Base-by-base conservation (phyloP, 2,113 vertebrate species). In the Anarhynchus alexandrinus region DNA sequence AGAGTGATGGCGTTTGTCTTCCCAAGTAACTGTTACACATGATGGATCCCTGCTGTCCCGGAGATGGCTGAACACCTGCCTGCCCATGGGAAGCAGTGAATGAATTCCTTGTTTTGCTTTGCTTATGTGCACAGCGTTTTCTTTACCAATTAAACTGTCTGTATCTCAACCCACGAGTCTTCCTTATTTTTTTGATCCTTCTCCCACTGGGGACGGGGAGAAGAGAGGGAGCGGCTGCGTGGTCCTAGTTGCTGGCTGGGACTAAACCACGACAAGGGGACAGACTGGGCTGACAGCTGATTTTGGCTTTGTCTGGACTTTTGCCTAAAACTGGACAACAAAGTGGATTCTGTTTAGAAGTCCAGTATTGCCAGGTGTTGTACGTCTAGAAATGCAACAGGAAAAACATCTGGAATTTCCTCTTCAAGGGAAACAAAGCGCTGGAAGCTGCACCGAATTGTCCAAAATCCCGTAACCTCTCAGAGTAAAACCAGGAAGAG, bases 321-420 rank as follows among this genome's bases (percentile, higher is more conserved):
- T 69, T 93, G 52, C 57, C 42, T 74, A 69, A 87, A 82, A 51
- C 32, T 67, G 55, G 36, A 42, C 82, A 91, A 73, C 27, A 70
- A 71, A 87, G 51, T 51, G 11, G 11, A 66, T 85, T 82, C 34
- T 43, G 3, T 52, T 90, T 72, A 42, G 29, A 92, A 84, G 49
- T 93, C 78, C 49, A 71, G 7, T 62, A 51, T 58, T 88, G 10
- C 82, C 85, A 93, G 76, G 67, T 96, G 71, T 58, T 82, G 7
- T 49, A 23, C 8, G 27, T 66, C 69, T 94, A 88, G 76, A 93
- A 83, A 66, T 88, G 19, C 13, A 15, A 22, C 58, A 90, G 86
- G 59, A 90, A 85, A 67, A 86, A 70, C 86, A 83, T 92, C 88
- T 95, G 84, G 57, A 91, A 82, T 90, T 89, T 79, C 47, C 57